A percentile compares a stretch with the other conserved stretches of the same genome.
Evolutionary conservation across 2,888 invertebrate genomes (phyloP).

Genomic region (Cryptocephalus primarius): DNA sequence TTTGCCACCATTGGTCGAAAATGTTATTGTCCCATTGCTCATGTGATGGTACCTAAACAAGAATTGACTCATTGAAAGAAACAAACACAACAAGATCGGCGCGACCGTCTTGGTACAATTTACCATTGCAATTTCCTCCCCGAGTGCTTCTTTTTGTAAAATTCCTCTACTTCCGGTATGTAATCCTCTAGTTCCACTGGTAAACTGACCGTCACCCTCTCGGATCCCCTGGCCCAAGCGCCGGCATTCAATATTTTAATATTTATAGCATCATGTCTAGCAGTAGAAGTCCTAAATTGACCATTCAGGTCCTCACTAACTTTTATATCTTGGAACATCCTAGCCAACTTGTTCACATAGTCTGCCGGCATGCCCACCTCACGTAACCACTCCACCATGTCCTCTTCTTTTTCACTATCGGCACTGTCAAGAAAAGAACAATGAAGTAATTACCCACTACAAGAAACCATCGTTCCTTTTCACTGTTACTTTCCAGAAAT

Average conservation of each 20-base stretch:
- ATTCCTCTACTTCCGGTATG: conserved; percentile 97
- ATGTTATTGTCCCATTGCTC: conserved; percentile 98
- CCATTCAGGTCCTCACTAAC: conserved; percentile 81
- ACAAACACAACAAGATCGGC: too few relatives aligned
- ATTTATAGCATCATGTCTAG: conserved; percentile 80
- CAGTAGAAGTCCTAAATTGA: conserved; percentile 77
- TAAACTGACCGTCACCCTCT: conserved; percentile 88
- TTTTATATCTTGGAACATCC: conserved; percentile 99
- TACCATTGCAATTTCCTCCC: conserved; percentile 96
- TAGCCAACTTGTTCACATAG: conserved; percentile 93
- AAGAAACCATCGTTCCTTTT: too few relatives aligned
- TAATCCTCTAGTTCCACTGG: conserved; percentile 97
- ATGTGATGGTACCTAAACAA: conserved; percentile 75
- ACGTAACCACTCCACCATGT: conserved; percentile 95
- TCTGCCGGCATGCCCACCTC: conserved; percentile 99
- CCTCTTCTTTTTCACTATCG: conserved; percentile 98
- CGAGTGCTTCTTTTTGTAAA: conserved; percentile 94
- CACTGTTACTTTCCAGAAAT: too few relatives aligned
- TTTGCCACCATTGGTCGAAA: conserved; percentile 81
- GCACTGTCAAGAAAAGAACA: conserved; percentile 49
- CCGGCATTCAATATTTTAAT: conserved; percentile 93
- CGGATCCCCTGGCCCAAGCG: conserved; percentile 94
- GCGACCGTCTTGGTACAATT: neutral
- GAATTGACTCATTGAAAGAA: neutral
- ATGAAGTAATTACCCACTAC: too few relatives aligned